phyloP scores from a whole-genome alignment of 2,113 vertebrate species.

The Coptodon rendalli region DNA sequence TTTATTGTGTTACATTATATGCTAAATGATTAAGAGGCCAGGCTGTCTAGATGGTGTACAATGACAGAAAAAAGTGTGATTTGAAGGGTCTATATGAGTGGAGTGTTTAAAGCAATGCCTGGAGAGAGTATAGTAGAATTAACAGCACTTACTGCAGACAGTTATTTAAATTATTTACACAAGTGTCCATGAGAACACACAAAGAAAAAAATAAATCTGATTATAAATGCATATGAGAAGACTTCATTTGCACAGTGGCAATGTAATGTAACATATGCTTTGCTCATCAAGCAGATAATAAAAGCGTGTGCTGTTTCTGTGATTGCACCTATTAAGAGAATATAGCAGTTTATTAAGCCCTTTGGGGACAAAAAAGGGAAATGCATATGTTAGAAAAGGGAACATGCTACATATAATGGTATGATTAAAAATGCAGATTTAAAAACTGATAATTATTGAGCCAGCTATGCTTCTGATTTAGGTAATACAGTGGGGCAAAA shows the following conservation, averaged over 20 bases:
- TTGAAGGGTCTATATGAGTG: not conserved
- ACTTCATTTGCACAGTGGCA: not conserved
- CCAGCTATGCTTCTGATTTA: not conserved
- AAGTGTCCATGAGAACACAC: not conserved
- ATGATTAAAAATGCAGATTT: not conserved
- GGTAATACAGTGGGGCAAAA: not conserved
- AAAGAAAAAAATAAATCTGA: not conserved
- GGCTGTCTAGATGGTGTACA: not conserved
- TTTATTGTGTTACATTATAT: not conserved
- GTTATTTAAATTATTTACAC: not conserved
- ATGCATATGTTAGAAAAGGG: not conserved
- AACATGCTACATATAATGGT: not conserved
- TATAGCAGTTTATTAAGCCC: not conserved
- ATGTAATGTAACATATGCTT: not conserved
- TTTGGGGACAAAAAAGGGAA: not conserved
- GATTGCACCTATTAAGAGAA: conserved; percentile 3
- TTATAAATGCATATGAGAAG: not conserved
- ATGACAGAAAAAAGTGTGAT: not conserved
- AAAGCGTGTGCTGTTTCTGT: not conserved
- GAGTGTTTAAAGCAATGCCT: not conserved
- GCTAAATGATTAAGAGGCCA: not conserved
- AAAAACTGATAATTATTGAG: not conserved
- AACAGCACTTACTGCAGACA: not conserved
- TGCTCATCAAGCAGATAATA: not conserved
- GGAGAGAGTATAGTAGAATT: not conserved